A percentile compares a stretch with the other conserved stretches of the same genome.
Evolutionary conservation across 2,888 invertebrate species (phyloP).

Genomic region (Muschampia plurimacula): DNA sequence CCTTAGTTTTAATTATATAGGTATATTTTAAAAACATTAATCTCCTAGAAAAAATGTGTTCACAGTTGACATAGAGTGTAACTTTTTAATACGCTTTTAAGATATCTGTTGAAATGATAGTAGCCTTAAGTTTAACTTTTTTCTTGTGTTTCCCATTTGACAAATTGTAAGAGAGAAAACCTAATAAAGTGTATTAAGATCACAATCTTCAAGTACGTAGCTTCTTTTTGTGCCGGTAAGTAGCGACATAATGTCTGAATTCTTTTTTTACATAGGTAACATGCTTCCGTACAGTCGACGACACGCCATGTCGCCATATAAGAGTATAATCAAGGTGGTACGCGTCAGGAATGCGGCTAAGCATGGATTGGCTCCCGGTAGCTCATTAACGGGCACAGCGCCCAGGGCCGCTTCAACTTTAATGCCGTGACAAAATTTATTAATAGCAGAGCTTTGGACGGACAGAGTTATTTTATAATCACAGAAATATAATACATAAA

Average conservation of each 20-base stretch:
- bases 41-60: not conserved
- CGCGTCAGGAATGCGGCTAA: slow-evolving; percentile 47
- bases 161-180: not conserved
- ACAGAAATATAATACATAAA: not conserved
- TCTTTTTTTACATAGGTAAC: slow-evolving; percentile 19
- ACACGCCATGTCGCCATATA: slow-evolving; percentile 30
- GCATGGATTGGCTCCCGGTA: slow-evolving; percentile 40
- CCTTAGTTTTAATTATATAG: no score
- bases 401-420: slow-evolving; percentile 43
- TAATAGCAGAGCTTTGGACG: slow-evolving; percentile 7
- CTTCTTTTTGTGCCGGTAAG: not conserved
- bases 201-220: not conserved
- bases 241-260: slow-evolving; percentile 16
- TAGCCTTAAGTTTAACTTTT: not conserved
- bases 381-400: slow-evolving; percentile 18
- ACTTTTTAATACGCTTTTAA: no score
- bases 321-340: slow-evolving; percentile 32
- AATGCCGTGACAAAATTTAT: slow-evolving; percentile 37
- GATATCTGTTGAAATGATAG: no score
- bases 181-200: not conserved
- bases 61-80: not conserved
- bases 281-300: slow-evolving; percentile 30
- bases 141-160: not conserved
- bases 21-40: not conserved
- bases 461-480: slow-evolving; percentile 1